These are phyloP conservation scores for Zapus hudsonius DNA, from an alignment of 2,113 vertebrate genomes.

Conservation along the genomic window DNA sequence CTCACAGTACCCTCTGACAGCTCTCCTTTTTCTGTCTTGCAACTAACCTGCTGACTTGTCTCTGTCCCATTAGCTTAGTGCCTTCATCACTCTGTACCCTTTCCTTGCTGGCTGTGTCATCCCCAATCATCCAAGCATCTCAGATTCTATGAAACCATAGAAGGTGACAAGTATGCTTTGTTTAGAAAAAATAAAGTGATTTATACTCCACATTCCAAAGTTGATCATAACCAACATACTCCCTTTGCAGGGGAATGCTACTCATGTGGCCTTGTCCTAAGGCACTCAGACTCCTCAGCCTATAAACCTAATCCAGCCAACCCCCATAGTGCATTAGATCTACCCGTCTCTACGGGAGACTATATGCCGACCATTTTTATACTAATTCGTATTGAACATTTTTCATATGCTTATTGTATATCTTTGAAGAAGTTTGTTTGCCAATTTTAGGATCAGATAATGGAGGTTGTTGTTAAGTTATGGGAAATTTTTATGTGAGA, in stretches of 20 bases:
- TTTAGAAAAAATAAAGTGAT: neutral
- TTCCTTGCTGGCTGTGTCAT: neutral
- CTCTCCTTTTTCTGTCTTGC: neutral
- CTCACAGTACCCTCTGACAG: neutral
- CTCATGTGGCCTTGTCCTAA: neutral
- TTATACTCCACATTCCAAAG: neutral
- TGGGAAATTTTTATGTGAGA: neutral
- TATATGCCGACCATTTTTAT: fast-evolving
- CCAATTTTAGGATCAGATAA: neutral
- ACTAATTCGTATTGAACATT: neutral
- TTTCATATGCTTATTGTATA: neutral
- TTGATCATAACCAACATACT: neutral
- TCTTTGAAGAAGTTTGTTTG: neutral
- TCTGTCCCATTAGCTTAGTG: neutral
- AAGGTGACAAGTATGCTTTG: neutral
- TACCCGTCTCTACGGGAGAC: neutral
- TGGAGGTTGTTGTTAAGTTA: neutral
- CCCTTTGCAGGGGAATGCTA: neutral
- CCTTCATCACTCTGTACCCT: neutral
- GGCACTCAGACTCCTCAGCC: neutral
- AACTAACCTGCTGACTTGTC: neutral
- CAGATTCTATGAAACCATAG: neutral
- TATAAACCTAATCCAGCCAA: neutral
- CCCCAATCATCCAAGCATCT: neutral
- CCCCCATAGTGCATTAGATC: neutral